Evolutionary conservation across 2,888 invertebrate genomes (phyloP).

Genomic region (Pasiphila rectangulata): DNA sequence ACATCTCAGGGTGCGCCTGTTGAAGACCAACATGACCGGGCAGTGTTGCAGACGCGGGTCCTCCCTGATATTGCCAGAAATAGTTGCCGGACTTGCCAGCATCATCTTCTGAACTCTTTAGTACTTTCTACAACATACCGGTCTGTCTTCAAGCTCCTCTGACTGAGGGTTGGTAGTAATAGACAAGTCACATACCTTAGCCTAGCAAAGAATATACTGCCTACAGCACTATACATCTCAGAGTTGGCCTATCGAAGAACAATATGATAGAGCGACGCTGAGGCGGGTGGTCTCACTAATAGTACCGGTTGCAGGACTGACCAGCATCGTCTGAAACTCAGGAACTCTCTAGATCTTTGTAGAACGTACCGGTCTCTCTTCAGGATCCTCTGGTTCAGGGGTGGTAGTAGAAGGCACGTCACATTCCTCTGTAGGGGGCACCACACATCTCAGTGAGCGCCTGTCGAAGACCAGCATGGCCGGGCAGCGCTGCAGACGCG

Average conservation of each 20-base stretch:
- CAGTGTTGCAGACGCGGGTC: neutral
- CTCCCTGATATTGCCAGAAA: neutral
- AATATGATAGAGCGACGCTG: no score
- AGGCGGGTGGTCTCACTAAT: no score
- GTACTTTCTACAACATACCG: conserved; percentile 37
- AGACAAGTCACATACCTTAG: conserved; percentile 92
- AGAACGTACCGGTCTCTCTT: conserved; percentile 54
- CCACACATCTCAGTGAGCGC: conserved; percentile 90
- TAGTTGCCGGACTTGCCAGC: neutral
- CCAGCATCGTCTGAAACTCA: neutral
- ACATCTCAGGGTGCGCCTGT: neutral
- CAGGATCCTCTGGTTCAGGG: conserved; percentile 78
- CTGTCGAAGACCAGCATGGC: conserved; percentile 95
- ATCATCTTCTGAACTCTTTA: neutral
- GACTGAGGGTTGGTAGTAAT: conserved; percentile 85
- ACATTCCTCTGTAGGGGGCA: conserved; percentile 94
- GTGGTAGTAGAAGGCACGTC: conserved; percentile 90
- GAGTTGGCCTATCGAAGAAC: no score
- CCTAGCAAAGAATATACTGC: no score
- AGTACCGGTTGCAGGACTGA: neutral
- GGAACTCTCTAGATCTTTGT: neutral
- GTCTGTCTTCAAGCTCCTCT: conserved; percentile 71
- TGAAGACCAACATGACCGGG: neutral
- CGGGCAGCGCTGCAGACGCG: conserved; percentile 93
- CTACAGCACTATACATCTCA: no score